A percentile compares a stretch with the other conserved stretches of the same genome.
Conservation (phyloP, 2,113 vertebrate species). For the Lepisosteus oculatus region DNA sequence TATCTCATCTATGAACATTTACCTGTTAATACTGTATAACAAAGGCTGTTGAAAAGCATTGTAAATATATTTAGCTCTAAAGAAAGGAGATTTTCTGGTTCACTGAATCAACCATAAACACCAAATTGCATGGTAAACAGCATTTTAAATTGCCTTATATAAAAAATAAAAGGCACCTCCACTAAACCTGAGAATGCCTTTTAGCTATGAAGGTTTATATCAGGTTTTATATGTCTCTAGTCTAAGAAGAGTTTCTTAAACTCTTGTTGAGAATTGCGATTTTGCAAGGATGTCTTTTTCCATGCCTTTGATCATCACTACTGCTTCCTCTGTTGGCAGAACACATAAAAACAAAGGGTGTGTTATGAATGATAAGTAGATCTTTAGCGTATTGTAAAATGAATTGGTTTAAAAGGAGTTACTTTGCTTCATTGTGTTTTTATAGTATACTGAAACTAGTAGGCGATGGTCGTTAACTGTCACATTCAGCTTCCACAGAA, state of each 20-base stretch:
- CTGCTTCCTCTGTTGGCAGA: not conserved
- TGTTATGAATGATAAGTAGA: no score
- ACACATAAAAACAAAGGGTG: no score
- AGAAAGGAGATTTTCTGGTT: constrained; percentile 26
- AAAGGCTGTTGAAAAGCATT: no score
- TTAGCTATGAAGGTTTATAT: not conserved
- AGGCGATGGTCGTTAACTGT: no score
- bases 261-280: not conserved
- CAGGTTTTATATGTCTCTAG: not conserved
- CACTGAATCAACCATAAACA: constrained; percentile 16
- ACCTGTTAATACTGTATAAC: no score
- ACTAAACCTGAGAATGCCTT: not conserved
- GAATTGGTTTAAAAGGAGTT: no score
- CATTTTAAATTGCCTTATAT: constrained; percentile 13
- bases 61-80: not conserved
- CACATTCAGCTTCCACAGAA: no score
- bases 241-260: not conserved
- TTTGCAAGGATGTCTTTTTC: not conserved
- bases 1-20: no score
- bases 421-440: no score
- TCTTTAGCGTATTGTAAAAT: no score
- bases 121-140: constrained; percentile 23
- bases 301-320: not conserved
- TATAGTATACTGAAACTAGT: no score
- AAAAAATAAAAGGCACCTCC: constrained; percentile 6